phyloP scores from a whole-genome alignment of 2,113 vertebrate species.

The Percopsis transmontana region DNA sequence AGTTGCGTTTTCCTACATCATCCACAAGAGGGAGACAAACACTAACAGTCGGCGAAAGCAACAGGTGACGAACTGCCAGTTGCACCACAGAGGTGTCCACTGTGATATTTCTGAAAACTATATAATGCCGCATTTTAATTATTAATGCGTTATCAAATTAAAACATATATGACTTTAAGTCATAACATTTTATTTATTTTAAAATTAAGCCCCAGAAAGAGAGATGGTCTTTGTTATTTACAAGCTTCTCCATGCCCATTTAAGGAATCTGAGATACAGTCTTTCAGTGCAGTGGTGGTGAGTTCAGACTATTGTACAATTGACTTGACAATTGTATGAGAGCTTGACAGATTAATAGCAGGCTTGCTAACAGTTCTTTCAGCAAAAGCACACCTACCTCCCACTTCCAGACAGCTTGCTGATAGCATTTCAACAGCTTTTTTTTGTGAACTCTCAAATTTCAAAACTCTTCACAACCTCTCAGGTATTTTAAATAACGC shows the following conservation, averaged over 20 bases:
- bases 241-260: slow-evolving; percentile 4
- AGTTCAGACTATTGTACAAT: neutral
- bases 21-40: slow-evolving; percentile 64
- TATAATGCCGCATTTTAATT: too few species aligned
- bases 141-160: too few species aligned
- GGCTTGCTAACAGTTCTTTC: neutral
- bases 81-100: too few species aligned
- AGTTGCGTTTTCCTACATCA: neutral
- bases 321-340: too few species aligned
- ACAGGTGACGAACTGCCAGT: too few species aligned
- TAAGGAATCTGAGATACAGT: neutral
- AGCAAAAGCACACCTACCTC: slow-evolving; percentile 4
- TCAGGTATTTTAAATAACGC: slow-evolving; percentile 20
- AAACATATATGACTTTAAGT: too few species aligned
- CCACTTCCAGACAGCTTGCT: neutral
- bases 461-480: neutral
- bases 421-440: too few species aligned
- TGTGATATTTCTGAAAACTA: too few species aligned
- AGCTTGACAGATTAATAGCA: slow-evolving; percentile 2
- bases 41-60: slow-evolving; percentile 17
- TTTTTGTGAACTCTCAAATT: too few species aligned
- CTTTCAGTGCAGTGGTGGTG: neutral
- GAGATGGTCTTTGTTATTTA: neutral
- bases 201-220: neutral
- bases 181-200: too few species aligned